These are phyloP conservation scores for Catocala sponsa DNA, from an alignment of 2,888 invertebrate genomes.

Conservation along the genomic window DNA sequence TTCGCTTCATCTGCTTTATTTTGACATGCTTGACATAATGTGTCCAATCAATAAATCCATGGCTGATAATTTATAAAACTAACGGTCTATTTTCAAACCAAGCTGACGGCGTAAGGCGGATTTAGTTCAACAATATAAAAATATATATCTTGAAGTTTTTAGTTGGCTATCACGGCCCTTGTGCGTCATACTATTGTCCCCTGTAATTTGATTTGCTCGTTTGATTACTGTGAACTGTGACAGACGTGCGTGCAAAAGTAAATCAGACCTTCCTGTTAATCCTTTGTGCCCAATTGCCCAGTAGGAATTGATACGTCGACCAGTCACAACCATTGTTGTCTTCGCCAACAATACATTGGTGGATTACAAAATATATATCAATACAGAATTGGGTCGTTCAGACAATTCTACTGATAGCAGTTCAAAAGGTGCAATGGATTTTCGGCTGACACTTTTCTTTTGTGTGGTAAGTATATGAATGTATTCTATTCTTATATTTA, in stretches of 20 bases:
- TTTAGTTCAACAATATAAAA: background rate
- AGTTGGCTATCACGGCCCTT: constrained; percentile 52
- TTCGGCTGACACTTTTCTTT: constrained; percentile 59
- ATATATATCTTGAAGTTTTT: constrained; percentile 17
- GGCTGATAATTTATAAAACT: background rate
- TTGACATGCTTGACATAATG: constrained; percentile 1
- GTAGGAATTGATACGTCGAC: constrained; percentile 61
- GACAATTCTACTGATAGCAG: background rate
- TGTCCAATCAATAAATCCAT: background rate
- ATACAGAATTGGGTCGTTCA: constrained; percentile 14
- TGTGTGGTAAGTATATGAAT: constrained; percentile 66
- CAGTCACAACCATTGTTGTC: constrained; percentile 49
- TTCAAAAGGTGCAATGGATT: constrained; percentile 60
- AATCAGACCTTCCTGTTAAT: constrained; percentile 75
- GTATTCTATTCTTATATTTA: constrained; percentile 3
- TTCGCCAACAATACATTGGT: constrained; percentile 23
- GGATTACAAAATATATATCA: constrained; percentile 15
- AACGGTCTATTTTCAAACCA: background rate
- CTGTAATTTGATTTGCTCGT: constrained; percentile 57
- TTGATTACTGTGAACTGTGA: constrained; percentile 60
- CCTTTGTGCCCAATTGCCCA: constrained; percentile 71
- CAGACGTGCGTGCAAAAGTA: constrained; percentile 67
- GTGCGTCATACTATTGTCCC: constrained; percentile 62
- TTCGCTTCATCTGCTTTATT: background rate
- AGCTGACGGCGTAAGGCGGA: background rate